A percentile compares a stretch with the other conserved stretches of the same genome.
Conservation (phyloP, 2,113 vertebrate species). For the Thomomys bottae region DNA sequence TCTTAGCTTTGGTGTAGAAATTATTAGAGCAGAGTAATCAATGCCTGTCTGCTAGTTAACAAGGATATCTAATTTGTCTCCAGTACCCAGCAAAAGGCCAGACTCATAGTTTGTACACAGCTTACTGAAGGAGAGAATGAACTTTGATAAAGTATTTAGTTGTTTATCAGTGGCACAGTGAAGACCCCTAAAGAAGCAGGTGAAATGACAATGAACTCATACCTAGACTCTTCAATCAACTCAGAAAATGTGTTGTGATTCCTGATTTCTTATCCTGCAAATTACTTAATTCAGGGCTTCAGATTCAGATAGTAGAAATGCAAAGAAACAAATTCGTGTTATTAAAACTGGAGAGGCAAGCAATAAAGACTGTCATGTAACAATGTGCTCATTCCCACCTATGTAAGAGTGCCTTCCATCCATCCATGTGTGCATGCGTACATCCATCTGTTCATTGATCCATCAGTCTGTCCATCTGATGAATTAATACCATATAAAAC, state of each 20-base stretch:
- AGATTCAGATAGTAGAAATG: slow-evolving; percentile 3
- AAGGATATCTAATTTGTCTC: background rate
- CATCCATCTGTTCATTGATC: no score
- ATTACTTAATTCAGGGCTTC: background rate
- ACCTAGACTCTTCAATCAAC: background rate
- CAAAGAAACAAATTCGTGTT: background rate
- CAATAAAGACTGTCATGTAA: background rate
- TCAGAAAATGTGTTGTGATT: background rate
- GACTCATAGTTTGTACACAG: background rate
- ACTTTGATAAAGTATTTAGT: background rate
- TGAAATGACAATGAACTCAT: background rate
- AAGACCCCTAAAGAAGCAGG: background rate
- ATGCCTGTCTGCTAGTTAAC: background rate
- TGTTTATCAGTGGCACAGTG: background rate
- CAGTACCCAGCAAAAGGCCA: background rate
- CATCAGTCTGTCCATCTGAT: background rate
- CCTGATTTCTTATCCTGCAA: background rate
- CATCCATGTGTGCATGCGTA: no score
- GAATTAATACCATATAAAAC: background rate
- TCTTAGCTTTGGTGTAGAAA: background rate
- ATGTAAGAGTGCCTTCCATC: background rate
- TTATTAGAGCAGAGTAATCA: background rate
- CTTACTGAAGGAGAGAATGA: background rate
- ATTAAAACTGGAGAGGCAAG: background rate
- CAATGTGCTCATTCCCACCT: background rate